A percentile compares a stretch with the other conserved stretches of the same genome.
Conservation (phyloP, 2,888 invertebrate genomes). For the Heliconius hortense region DNA sequence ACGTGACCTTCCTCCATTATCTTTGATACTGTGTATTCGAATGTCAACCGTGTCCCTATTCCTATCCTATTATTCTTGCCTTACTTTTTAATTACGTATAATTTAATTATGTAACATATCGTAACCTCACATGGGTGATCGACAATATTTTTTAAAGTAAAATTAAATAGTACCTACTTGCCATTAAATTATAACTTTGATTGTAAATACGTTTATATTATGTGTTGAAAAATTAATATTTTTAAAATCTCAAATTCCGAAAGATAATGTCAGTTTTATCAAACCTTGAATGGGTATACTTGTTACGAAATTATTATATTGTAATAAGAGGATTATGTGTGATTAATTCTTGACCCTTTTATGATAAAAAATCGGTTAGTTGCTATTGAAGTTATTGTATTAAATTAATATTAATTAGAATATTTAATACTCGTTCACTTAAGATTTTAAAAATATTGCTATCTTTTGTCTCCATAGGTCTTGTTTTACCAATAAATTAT, state of each 20-base stretch:
- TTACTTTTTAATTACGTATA: too few species aligned
- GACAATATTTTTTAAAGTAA: not conserved
- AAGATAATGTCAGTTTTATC: conserved; percentile 26
- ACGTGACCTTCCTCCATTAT: too few species aligned
- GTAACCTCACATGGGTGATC: not conserved
- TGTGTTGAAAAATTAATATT: not conserved
- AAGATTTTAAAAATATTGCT: too few species aligned
- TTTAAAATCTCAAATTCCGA: not conserved
- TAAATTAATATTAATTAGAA: not conserved
- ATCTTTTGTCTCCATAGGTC: not conserved
- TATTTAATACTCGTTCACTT: not conserved
- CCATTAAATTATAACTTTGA: not conserved
- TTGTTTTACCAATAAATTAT: not conserved
- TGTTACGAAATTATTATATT: conserved; percentile 29
- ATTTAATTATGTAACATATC: too few species aligned
- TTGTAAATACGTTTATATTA: not conserved
- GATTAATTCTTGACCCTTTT: conserved; percentile 34
- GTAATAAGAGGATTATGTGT: conserved; percentile 17
- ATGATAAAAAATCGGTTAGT: conserved; percentile 20
- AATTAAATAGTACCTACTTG: not conserved
- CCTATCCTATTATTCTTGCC: too few species aligned
- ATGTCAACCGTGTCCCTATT: too few species aligned
- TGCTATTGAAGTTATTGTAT: not conserved
- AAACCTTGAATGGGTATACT: conserved; percentile 28
- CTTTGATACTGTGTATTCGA: too few species aligned